Conservation (phyloP, 2,888 invertebrate genomes). For the Sarcophaga carnaria region DNA sequence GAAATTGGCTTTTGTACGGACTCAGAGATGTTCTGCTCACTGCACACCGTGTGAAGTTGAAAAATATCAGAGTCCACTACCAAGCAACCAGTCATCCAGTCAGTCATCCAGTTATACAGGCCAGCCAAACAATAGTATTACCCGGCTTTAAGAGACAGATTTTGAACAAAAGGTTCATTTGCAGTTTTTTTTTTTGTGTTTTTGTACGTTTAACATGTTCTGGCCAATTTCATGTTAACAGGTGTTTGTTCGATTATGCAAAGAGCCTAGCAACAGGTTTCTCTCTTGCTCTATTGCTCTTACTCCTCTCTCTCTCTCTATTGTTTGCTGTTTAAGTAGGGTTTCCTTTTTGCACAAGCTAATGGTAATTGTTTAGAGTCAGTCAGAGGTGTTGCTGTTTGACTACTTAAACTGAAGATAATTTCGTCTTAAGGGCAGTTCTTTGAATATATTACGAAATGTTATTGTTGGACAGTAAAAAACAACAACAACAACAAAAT, state of each 20-base stretch:
- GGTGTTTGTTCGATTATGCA: constrained; percentile 13
- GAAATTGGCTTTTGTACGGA: constrained; percentile 38
- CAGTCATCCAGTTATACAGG: neutral
- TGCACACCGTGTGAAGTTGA: constrained; percentile 67
- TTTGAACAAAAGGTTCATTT: constrained; percentile 45
- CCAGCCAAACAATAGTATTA: neutral
- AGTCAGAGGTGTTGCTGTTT: constrained; percentile 35
- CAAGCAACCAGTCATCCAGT: constrained; percentile 3
- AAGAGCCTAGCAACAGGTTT: constrained; percentile 27
- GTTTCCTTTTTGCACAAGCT: constrained; percentile 53
- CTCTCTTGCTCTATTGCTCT: neutral
- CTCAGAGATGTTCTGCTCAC: constrained; percentile 57
- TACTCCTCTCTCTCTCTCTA: neutral
- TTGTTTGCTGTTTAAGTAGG: constrained; percentile 1
- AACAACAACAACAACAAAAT: neutral
- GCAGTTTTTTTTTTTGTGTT: constrained; percentile 32
- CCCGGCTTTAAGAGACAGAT: constrained; percentile 29
- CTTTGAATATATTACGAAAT: neutral
- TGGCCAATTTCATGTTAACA: constrained; percentile 23
- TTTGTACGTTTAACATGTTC: constrained; percentile 45
- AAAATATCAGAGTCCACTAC: constrained; percentile 18
- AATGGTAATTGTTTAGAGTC: constrained; percentile 36
- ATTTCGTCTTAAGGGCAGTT: constrained; percentile 9
- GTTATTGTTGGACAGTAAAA: neutral
- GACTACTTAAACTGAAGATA: neutral